Percentiles rank a stretch among this genome's conserved stretches.
These are phyloP conservation scores for Pangasianodon hypophthalmus DNA, from an alignment of 2,113 vertebrate genomes.

Conservation along the genomic window DNA sequence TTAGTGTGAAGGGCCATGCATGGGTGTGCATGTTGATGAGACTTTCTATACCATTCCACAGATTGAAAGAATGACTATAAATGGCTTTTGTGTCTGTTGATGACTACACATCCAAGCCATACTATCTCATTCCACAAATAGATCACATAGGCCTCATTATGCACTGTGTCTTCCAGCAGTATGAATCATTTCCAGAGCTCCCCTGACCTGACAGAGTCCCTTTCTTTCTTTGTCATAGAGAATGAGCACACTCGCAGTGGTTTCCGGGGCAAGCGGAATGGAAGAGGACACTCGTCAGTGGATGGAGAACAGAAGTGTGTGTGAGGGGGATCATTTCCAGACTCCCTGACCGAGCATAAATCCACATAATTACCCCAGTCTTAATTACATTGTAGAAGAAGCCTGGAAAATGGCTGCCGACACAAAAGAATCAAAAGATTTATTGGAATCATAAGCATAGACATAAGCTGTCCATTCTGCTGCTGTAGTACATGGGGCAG, in stretches of 20 bases:
- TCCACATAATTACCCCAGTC: constrained; percentile 64
- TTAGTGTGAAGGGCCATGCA: background rate
- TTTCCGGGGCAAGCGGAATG: constrained; percentile 26
- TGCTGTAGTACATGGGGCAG: constrained; percentile 20
- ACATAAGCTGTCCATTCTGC: constrained; percentile 63
- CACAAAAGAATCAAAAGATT: constrained; percentile 74
- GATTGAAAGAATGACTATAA: constrained; percentile 7
- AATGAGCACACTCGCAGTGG: constrained; percentile 24
- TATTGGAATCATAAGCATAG: constrained; percentile 68
- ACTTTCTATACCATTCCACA: background rate
- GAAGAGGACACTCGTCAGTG: constrained; percentile 29
- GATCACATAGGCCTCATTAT: constrained; percentile 22
- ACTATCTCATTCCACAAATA: background rate
- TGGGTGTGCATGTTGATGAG: background rate
- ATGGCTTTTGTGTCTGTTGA: background rate
- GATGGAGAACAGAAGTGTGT: constrained; percentile 22
- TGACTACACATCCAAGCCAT: constrained; percentile 3
- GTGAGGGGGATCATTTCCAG: constrained; percentile 39
- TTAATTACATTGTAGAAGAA: constrained; percentile 66
- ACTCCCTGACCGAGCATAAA: constrained; percentile 45
- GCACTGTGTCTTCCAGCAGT: constrained; percentile 25
- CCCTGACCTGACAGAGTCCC: constrained; percentile 54
- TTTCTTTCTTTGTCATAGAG: constrained; percentile 47
- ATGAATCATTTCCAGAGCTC: constrained; percentile 57
- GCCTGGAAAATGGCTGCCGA: constrained; percentile 66